Percentiles rank a stretch among this genome's conserved stretches.
These are phyloP conservation scores for Remorina albescens DNA, from an alignment of 2,797 vertebrate species.

Conservation along the genomic window DNA sequence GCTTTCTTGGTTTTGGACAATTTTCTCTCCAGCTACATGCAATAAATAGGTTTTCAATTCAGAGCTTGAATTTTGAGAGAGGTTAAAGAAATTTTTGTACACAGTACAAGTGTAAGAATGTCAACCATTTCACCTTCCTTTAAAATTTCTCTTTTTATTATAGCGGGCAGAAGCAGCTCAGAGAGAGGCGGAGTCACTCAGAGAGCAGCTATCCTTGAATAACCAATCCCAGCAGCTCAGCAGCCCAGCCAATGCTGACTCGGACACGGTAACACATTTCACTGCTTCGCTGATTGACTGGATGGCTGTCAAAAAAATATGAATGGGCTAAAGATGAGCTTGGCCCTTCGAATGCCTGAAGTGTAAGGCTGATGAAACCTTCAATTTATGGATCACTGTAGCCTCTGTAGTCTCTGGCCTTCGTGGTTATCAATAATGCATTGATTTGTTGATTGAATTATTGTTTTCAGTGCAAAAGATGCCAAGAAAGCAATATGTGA, in stretches of 20 bases:
- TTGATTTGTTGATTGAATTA: slow-evolving; percentile 21
- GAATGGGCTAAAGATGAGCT: slow-evolving; percentile 56
- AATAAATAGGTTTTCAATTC: slow-evolving; percentile 5
- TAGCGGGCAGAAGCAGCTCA: slow-evolving; percentile 97
- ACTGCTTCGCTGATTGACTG: slow-evolving; percentile 44
- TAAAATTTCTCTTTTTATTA: slow-evolving; percentile 39
- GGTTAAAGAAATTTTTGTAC: slow-evolving; percentile 5
- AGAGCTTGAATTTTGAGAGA: slow-evolving; percentile 1
- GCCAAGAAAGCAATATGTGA: slow-evolving; percentile 13
- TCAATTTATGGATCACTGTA: slow-evolving; percentile 43
- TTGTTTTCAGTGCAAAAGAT: slow-evolving; percentile 2
- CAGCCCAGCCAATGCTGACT: slow-evolving; percentile 91
- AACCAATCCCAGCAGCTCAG: slow-evolving; percentile 92
- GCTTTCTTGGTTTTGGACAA: slow-evolving; percentile 2
- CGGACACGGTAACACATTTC: slow-evolving; percentile 89
- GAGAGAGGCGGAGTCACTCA: slow-evolving; percentile 92
- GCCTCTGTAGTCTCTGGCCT: slow-evolving; percentile 23
- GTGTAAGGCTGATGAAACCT: slow-evolving; percentile 43
- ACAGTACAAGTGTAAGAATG: slow-evolving; percentile 17
- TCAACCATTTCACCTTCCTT: slow-evolving; percentile 18
- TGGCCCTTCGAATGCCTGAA: slow-evolving; percentile 24
- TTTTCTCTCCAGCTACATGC: neutral
- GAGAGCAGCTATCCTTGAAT: slow-evolving; percentile 92
- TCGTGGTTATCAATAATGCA: slow-evolving; percentile 25
- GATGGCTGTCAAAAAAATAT: slow-evolving; percentile 37